Evolutionary conservation across 2,888 invertebrate species (phyloP), one percentile per base, ranked within the genome.

Genomic region (Doris montereyensis): DNA sequence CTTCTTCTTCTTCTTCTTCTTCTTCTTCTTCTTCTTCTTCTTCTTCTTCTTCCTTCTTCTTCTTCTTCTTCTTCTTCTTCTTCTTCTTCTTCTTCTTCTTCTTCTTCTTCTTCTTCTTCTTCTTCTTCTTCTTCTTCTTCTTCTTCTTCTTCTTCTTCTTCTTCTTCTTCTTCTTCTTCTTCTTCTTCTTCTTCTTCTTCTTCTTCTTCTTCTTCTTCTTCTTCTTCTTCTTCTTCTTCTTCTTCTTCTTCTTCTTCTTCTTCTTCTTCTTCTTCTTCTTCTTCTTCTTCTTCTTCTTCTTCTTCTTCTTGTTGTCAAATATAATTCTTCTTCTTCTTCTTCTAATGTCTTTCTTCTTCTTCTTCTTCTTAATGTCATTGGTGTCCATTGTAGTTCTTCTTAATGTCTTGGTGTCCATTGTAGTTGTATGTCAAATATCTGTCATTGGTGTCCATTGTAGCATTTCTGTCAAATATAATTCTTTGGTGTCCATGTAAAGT

Each of bases 131-230:
- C 24, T 32, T 60, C n/a, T 34, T 32, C 30, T 62, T 4, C 3
- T 28, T 41, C 24, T 21, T 28, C 3, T 4, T 67, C 4, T 75
- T 4, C 2, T 52, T 75, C 52, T 60, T 21, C 30, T 52, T 62
- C 24, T 26, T 62, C 60, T 75, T 57, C 57, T 21, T 30, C 58
- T 28, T 58, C 34, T 32, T 62, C 75, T 4, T 60, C 32, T 75
- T 30, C 57, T 5, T 60, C 62, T 76, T 2, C 32, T 26, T 41
- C 41, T 68, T 34, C 30, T 65, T 68, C 41, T 67, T 32, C 60
- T 35, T 67, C 68, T 8, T 60, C 52, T 76, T 30, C 28, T 30
- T 57, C 62, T 72, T 41, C 58, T 60, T 78, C 41, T 60, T 34
- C 52, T 60, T 60, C 60, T 67, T 28, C n/a, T 35, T 35, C 32